Evolutionary conservation across 2,888 invertebrate genomes (phyloP), one percentile per base, ranked within the genome.

Genomic region (Archips crataeganus): DNA sequence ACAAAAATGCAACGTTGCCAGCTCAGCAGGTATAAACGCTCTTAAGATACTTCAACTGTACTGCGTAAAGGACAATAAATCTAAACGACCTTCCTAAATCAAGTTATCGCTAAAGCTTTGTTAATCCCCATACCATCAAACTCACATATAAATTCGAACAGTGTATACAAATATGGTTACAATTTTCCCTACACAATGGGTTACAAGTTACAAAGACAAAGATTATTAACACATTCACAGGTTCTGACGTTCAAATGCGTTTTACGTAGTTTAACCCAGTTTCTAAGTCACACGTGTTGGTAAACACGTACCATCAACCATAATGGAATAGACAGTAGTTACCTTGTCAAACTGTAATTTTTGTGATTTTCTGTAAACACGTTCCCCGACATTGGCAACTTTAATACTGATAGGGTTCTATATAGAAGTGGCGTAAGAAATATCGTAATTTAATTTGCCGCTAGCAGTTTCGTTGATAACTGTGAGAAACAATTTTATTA

Each of bases 1-100:
- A n/a, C n/a, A n/a, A n/a, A n/a, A n/a, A n/a, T n/a, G n/a, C n/a
- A n/a, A n/a, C n/a, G n/a, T n/a, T n/a, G n/a, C n/a, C n/a, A n/a
- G n/a, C n/a, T n/a, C n/a, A n/a, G n/a, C n/a, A n/a, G n/a, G n/a
- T n/a, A n/a, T n/a, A n/a, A n/a, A n/a, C n/a, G n/a, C n/a, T n/a
- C 60, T n/a, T 36, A 8, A 60, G 60, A 60, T 60, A 60, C 36
- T 36, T 60, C 36, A 36, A n/a, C n/a, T 36, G 60, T 60, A 13
- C 36, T 6, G 34, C 34, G 36, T 60, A 60, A 36, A n/a, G 36
- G 60, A 60, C 60, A 36, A 60, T 60, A 60, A 36, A 60, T 60
- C 36, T 36, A 6, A 60, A 13, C 13, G 36, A 60, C 36, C 36
- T 13, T 36, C 36, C 13, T 60, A 60, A 60, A 36, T 60, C 60